A percentile compares a stretch with the other conserved stretches of the same genome.
These are phyloP conservation scores for Eupithecia vulgata DNA, from an alignment of 2,888 invertebrate species.

Conservation along the genomic window DNA sequence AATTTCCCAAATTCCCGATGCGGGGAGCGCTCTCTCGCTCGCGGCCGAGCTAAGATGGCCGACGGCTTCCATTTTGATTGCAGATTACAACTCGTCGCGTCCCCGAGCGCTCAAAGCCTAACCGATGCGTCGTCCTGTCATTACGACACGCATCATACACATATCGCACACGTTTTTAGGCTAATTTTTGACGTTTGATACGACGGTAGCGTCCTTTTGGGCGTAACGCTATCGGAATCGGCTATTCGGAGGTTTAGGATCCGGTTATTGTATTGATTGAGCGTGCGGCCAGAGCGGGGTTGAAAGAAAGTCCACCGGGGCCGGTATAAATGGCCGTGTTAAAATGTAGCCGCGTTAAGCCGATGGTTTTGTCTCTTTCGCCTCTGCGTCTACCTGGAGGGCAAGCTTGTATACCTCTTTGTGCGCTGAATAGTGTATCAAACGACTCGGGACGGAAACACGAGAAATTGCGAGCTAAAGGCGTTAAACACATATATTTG, in stretches of 20 bases:
- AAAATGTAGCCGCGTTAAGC: conserved; percentile 62
- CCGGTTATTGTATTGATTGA: conserved; percentile 75
- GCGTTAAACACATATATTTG: conserved; percentile 38
- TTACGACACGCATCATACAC: conserved; percentile 67
- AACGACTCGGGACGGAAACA: conserved; percentile 41
- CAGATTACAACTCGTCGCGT: conserved; percentile 77
- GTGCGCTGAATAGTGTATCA: conserved; percentile 43
- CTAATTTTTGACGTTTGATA: conserved; percentile 77
- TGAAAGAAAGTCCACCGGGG: conserved; percentile 60
- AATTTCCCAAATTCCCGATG: conserved; percentile 83
- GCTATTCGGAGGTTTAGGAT: conserved; percentile 47
- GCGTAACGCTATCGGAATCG: conserved; percentile 43
- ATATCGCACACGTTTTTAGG: conserved; percentile 80
- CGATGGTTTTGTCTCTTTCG: conserved; percentile 71
- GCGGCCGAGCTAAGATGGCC: conserved; percentile 82
- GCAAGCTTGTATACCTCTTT: conserved; percentile 40
- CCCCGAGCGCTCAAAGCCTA: conserved; percentile 78
- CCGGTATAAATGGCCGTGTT: conserved; percentile 64
- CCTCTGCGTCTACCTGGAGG: conserved; percentile 54
- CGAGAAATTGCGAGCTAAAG: conserved; percentile 30
- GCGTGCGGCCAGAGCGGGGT: conserved; percentile 50
- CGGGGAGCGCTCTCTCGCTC: conserved; percentile 78
- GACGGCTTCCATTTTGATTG: conserved; percentile 83
- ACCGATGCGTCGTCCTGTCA: conserved; percentile 67
- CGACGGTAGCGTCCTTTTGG: conserved; percentile 66